Conservation (phyloP, 2,113 vertebrate species). For the Illadopsis cleaveri region DNA sequence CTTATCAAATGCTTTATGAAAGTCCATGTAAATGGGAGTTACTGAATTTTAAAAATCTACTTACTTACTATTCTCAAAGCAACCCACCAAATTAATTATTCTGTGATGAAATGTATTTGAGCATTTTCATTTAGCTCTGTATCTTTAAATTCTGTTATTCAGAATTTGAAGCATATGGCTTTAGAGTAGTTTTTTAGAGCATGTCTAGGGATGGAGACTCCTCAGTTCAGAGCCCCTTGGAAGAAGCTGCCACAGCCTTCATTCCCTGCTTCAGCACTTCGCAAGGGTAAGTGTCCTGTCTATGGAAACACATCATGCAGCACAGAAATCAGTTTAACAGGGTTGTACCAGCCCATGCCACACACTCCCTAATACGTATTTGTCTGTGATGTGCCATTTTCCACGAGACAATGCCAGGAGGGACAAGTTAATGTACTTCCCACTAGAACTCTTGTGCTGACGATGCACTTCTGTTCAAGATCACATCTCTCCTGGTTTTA, state of each 20-base stretch:
- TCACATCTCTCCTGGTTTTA: background rate
- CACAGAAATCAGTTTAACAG: background rate
- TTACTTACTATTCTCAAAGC: background rate
- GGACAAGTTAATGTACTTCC: background rate
- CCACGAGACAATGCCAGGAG: background rate
- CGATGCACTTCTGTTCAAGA: fast-evolving
- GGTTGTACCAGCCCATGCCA: background rate
- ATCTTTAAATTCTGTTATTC: background rate
- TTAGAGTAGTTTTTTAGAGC: background rate
- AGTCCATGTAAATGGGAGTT: background rate
- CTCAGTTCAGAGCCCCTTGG: background rate
- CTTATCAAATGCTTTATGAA: background rate
- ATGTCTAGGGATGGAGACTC: background rate
- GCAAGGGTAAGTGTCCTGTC: background rate
- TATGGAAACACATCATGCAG: fast-evolving
- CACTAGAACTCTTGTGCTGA: background rate
- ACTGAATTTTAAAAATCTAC: background rate
- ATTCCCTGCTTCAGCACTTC: background rate
- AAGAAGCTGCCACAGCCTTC: background rate
- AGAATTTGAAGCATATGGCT: background rate
- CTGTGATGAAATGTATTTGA: background rate
- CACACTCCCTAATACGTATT: fast-evolving
- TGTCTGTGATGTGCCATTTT: background rate
- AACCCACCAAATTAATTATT: background rate
- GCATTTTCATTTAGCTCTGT: background rate